Evolutionary conservation across 2,797 vertebrate genomes (phyloP).

Genomic region (Alcedo atthis): DNA sequence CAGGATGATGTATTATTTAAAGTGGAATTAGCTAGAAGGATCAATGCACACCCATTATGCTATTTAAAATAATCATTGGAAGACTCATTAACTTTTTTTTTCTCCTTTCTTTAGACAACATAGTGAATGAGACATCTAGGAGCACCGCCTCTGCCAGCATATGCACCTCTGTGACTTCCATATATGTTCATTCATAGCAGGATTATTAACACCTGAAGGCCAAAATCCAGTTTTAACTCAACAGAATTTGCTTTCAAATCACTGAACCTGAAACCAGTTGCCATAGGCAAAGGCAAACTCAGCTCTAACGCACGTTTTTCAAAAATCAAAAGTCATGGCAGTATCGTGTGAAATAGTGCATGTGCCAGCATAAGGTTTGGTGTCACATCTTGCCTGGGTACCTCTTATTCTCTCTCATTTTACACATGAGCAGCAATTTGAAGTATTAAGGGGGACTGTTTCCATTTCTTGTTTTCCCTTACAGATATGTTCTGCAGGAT

Average conservation of each 20-base stretch:
- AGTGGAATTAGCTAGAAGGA: constrained; percentile 72
- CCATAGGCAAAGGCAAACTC: background rate
- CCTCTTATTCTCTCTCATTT: constrained; percentile 35
- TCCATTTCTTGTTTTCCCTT: constrained; percentile 28
- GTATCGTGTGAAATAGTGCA: constrained; percentile 23
- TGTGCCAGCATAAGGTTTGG: constrained; percentile 29
- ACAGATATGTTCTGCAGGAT: background rate
- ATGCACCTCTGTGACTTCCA: constrained; percentile 24
- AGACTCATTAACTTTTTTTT: constrained; percentile 38
- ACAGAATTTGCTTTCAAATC: constrained; percentile 33
- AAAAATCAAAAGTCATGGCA: constrained; percentile 44
- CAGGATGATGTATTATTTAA: constrained; percentile 67
- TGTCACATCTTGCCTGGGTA: constrained; percentile 19
- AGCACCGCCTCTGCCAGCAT: background rate
- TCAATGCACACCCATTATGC: constrained; percentile 67
- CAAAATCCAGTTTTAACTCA: background rate
- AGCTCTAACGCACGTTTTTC: background rate
- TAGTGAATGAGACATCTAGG: constrained; percentile 27
- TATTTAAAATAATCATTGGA: constrained; percentile 69
- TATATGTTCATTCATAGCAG: constrained; percentile 11
- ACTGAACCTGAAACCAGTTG: constrained; percentile 58
- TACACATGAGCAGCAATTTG: constrained; percentile 22
- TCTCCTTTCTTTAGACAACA: constrained; percentile 1
- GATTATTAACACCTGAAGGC: constrained; percentile 59
- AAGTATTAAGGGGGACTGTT: background rate